Evolutionary conservation across 2,113 vertebrate species (phyloP).

Genomic region (Pangasianodon hypophthalmus): DNA sequence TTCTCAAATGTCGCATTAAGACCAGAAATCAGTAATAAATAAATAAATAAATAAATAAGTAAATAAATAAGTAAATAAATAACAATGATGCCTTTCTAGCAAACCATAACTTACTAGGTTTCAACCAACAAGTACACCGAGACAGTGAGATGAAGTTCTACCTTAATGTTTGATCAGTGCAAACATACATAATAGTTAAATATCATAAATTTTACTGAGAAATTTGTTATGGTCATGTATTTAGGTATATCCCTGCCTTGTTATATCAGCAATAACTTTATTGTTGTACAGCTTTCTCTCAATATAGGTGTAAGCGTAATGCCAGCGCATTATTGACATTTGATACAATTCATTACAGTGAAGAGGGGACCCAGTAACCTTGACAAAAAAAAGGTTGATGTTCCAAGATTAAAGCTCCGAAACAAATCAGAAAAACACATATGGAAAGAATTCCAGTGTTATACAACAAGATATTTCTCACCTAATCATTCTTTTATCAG

Average conservation of each 20-base stretch:
- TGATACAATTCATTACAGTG: neutral
- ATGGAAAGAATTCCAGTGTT: neutral
- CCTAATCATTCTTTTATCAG: slow-evolving; percentile 14
- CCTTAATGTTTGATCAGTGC: neutral
- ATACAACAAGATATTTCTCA: neutral
- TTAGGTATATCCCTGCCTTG: neutral
- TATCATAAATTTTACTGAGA: neutral
- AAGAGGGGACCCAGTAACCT: neutral
- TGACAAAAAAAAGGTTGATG: neutral
- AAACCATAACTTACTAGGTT: neutral
- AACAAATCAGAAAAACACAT: neutral
- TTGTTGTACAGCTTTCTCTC: neutral
- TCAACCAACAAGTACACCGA: neutral
- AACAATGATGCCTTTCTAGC: neutral
- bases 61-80: neutral
- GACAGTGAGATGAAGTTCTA: neutral
- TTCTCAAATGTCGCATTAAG: neutral
- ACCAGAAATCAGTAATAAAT: neutral
- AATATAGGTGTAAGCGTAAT: neutral
- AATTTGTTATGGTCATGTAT: neutral
- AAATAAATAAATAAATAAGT: neutral
- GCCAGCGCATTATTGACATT: neutral
- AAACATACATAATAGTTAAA: neutral
- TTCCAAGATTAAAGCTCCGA: neutral
- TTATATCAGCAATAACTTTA: neutral